A percentile compares a stretch with the other conserved stretches of the same genome.
phyloP scores from a whole-genome alignment of 2,888 invertebrate genomes.

The Drosophila atripex region DNA sequence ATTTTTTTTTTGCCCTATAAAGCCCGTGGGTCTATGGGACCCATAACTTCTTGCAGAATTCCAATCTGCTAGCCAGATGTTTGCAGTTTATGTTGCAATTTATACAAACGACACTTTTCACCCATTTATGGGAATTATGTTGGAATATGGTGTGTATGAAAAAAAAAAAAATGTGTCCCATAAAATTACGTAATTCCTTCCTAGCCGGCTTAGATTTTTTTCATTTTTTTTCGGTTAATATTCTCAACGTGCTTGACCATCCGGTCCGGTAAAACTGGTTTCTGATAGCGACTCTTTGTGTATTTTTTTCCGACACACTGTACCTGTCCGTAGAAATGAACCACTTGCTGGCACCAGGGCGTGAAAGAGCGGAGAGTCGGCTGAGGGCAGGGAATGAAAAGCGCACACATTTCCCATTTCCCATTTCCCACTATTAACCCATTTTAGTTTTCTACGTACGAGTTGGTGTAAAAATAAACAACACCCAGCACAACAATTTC shows the following conservation, averaged over 20 bases:
- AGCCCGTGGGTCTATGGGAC: not conserved
- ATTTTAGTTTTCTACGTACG: conserved; percentile 63
- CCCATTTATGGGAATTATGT: not conserved
- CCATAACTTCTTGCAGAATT: not conserved
- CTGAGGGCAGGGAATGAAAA: not conserved
- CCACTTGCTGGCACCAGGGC: conserved; percentile 30
- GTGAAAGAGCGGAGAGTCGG: not conserved
- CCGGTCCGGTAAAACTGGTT: conserved; percentile 74
- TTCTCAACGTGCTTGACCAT: conserved; percentile 67
- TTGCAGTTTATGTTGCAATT: not conserved
- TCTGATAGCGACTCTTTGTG: conserved; percentile 36
- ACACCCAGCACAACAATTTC: too few relatives aligned
- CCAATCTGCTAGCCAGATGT: conserved; percentile 7
- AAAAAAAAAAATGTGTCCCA: conserved; percentile 11
- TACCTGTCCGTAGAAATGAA: conserved; percentile 26
- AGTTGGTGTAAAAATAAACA: conserved; percentile 71
- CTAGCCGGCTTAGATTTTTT: conserved; percentile 5
- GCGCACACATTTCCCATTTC: conserved; percentile 63
- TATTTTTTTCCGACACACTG: conserved; percentile 26
- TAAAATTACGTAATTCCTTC: conserved; percentile 34
- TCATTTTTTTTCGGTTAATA: conserved; percentile 27
- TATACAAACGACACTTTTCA: not conserved
- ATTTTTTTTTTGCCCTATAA: not conserved
- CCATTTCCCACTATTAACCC: conserved; percentile 70
- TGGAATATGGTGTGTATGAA: not conserved